A percentile compares a stretch with the other conserved stretches of the same genome.
These are phyloP conservation scores for Poeciliopsis presidionis DNA, from an alignment of 2,797 vertebrate genomes.

Conservation along the genomic window DNA sequence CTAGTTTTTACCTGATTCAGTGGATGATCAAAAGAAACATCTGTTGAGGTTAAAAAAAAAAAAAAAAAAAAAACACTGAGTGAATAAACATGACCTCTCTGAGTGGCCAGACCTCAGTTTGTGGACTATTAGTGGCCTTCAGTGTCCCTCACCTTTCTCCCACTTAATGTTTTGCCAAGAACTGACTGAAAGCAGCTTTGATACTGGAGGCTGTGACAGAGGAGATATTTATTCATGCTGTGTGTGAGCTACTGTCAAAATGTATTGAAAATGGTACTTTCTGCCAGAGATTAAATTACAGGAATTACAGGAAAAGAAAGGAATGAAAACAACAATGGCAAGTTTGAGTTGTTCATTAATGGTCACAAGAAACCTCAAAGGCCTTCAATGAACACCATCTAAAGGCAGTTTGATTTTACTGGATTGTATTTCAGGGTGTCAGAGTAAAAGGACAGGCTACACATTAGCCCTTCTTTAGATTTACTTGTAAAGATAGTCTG, in stretches of 20 bases:
- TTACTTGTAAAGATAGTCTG: neutral
- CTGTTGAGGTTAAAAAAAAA: conserved; percentile 55
- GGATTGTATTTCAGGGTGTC: neutral
- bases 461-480: neutral
- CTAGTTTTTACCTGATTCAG: conserved; percentile 25
- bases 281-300: neutral
- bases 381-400: neutral
- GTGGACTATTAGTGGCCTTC: conserved; percentile 58
- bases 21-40: conserved; percentile 57
- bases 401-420: neutral
- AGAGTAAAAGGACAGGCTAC: neutral
- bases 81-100: conserved; percentile 68
- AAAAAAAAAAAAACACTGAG: conserved; percentile 19
- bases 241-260: conserved; percentile 6
- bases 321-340: neutral
- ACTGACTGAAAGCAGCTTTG: conserved; percentile 26
- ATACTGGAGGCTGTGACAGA: conserved; percentile 17
- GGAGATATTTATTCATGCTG: neutral
- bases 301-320: neutral
- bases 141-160: conserved; percentile 64
- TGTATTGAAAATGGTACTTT: neutral
- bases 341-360: neutral
- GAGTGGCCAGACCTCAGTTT: conserved; percentile 14
- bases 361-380: neutral
- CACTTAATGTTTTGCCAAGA: conserved; percentile 37